These are phyloP conservation scores for Spilosoma lubricipeda DNA, from an alignment of 2,888 invertebrate genomes.

Conservation along the genomic window DNA sequence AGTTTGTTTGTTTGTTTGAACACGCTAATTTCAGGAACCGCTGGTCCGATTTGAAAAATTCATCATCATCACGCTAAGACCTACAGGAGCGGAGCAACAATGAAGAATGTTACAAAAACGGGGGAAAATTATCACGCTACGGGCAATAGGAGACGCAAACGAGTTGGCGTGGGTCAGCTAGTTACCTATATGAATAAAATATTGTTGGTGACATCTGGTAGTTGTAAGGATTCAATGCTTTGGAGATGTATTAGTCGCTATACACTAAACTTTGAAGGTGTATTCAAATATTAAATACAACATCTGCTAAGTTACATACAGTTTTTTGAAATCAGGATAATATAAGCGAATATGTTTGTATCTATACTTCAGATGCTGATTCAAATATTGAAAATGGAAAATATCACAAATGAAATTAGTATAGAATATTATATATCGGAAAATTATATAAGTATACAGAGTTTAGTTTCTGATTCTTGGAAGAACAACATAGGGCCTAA, in stretches of 20 bases:
- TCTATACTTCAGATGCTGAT: background rate
- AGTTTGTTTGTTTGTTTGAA: no score
- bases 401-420: no score
- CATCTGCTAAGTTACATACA: background rate
- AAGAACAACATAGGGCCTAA: background rate
- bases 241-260: constrained; percentile 64
- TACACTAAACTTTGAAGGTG: constrained; percentile 48
- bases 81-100: no score
- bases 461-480: background rate
- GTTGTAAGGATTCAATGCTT: constrained; percentile 73
- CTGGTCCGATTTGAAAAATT: no score
- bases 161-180: no score
- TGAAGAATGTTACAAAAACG: no score
- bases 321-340: background rate
- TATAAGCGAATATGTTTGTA: background rate
- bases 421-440: background rate
- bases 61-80: no score
- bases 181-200: no score
- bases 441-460: background rate
- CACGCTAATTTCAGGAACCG: no score
- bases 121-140: no score
- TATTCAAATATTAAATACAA: constrained; percentile 14
- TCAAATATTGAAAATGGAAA: no score
- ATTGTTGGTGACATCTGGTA: constrained; percentile 61
- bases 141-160: no score